phyloP scores from a whole-genome alignment of 1,140 invertebrate species.

The Leguminivora glycinivorella region DNA sequence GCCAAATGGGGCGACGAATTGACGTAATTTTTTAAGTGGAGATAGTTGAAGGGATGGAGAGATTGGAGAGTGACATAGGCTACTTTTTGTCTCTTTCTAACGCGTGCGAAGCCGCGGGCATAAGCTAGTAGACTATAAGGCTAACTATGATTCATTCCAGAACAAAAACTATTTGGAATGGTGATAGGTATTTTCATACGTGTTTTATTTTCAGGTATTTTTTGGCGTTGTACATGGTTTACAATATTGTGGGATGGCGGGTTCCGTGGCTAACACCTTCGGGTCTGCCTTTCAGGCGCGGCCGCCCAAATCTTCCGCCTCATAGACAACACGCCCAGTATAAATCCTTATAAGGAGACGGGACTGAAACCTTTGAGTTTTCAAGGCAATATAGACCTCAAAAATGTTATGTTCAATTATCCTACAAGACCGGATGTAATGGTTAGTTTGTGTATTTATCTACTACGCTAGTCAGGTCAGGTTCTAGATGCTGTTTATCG shows the following conservation, averaged over 20 bases:
- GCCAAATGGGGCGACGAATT: no score
- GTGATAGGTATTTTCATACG: not conserved
- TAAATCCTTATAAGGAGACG: constrained; percentile 84
- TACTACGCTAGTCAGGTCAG: not conserved
- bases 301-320: constrained; percentile 88
- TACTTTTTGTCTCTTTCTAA: no score
- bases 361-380: constrained; percentile 82
- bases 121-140: no score
- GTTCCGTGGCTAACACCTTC: constrained; percentile 87
- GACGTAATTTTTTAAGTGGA: no score
- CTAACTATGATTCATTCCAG: no score
- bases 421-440: constrained; percentile 87
- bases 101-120: no score
- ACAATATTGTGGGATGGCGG: constrained; percentile 89
- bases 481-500: no score
- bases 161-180: not conserved
- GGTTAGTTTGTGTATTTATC: constrained; percentile 47
- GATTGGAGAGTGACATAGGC: no score
- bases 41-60: no score
- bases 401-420: constrained; percentile 88
- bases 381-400: constrained; percentile 86
- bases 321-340: constrained; percentile 86
- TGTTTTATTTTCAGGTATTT: constrained; percentile 79
- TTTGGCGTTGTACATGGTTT: constrained; percentile 89
- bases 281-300: constrained; percentile 85